Conservation (phyloP, 2,888 invertebrate species). For the Danaus chrysippus region DNA sequence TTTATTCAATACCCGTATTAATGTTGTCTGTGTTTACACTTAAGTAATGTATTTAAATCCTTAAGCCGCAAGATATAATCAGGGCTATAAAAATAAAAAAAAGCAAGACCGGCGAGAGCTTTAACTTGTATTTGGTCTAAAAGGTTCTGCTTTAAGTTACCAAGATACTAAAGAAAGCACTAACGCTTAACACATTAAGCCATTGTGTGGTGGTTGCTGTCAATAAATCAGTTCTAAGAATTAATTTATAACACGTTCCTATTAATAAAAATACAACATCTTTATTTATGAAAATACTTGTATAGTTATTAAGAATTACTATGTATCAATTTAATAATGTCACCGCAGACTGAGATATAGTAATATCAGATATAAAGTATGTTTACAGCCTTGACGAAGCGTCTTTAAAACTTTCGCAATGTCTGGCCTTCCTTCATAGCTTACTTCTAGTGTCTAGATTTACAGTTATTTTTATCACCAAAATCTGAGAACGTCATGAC, state of each 20-base stretch:
- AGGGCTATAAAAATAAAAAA: conserved; percentile 18
- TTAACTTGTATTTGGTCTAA: conserved; percentile 26
- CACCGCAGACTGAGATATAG: conserved; percentile 55
- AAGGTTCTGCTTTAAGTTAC: conserved; percentile 23
- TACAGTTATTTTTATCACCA: not conserved
- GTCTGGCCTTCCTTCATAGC: conserved; percentile 41
- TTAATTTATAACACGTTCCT: conserved; percentile 46
- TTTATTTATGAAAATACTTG: not conserved
- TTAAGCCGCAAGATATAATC: conserved; percentile 13
- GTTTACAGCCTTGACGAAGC: conserved; percentile 59
- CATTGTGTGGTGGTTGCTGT: conserved; percentile 42
- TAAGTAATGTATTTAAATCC: conserved; percentile 10
- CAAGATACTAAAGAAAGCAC: conserved; percentile 36
- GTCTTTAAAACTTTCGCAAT: conserved; percentile 63
- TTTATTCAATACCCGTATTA: not conserved
- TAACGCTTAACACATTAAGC: conserved; percentile 47
- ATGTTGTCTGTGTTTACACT: not conserved
- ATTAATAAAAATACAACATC: not conserved
- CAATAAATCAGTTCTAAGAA: conserved; percentile 50
- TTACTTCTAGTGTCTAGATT: not conserved
- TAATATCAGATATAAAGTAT: conserved; percentile 53
- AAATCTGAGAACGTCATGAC: not conserved
- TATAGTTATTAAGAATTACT: conserved; percentile 12
- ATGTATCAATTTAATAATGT: conserved; percentile 49
- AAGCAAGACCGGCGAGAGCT: conserved; percentile 19